Conservation (phyloP, 2,888 invertebrate species). For the Ormyrus nitidulus region DNA sequence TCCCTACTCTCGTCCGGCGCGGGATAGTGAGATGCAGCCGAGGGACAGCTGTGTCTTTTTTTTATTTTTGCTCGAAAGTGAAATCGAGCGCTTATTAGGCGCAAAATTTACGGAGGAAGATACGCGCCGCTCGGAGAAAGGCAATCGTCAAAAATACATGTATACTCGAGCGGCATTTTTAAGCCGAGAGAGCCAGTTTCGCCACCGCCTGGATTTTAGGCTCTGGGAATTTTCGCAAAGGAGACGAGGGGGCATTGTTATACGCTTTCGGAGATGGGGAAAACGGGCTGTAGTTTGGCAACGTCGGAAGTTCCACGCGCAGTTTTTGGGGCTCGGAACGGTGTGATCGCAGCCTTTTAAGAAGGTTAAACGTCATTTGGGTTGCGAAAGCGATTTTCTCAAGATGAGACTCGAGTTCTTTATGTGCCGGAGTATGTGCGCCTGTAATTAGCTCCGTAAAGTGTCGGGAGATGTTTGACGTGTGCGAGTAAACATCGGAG, state of each 20-base stretch:
- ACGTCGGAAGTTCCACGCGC: slow-evolving; percentile 8
- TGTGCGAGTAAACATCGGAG: too few species aligned
- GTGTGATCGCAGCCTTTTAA: neutral
- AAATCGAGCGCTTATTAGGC: slow-evolving; percentile 27
- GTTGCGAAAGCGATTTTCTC: too few species aligned
- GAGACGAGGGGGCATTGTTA: neutral
- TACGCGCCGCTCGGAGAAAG: slow-evolving; percentile 3
- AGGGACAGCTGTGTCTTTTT: too few species aligned
- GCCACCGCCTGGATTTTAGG: neutral
- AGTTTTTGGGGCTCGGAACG: neutral
- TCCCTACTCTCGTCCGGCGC: neutral
- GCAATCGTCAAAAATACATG: slow-evolving; percentile 25
- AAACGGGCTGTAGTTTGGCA: neutral
- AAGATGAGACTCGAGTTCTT: too few species aligned
- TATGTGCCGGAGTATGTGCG: too few species aligned
- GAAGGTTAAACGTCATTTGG: too few species aligned
- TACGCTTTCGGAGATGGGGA: neutral
- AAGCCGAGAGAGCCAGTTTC: neutral
- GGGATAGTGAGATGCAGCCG: slow-evolving; percentile 8
- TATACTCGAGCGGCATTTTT: neutral
- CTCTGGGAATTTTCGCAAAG: neutral
- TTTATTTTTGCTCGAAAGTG: slow-evolving; percentile 19
- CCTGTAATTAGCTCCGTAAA: too few species aligned
- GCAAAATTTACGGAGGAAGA: slow-evolving; percentile 15
- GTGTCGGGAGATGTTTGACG: too few species aligned